Conservation (phyloP, 2,888 invertebrate species). For the Asteroscopus sphinx region DNA sequence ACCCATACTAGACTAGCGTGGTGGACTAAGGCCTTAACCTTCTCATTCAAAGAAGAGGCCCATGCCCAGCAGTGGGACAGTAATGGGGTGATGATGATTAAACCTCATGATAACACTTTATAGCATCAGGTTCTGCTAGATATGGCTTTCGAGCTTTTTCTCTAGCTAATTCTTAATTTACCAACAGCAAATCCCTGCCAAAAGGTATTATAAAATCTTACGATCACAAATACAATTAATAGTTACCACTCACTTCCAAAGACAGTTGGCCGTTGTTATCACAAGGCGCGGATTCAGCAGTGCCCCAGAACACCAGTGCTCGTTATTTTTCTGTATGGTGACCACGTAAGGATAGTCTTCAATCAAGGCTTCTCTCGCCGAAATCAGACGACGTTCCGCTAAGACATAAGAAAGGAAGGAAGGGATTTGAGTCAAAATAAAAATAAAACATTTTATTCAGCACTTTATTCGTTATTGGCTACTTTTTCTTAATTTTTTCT, state of each 20-base stretch:
- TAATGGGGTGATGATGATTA: too few relatives aligned
- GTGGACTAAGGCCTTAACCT: too few relatives aligned
- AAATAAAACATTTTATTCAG: slow-evolving; percentile 30
- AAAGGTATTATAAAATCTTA: too few relatives aligned
- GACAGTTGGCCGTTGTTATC: slow-evolving; percentile 84
- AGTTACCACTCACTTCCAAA: slow-evolving; percentile 82
- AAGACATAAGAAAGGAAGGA: slow-evolving; percentile 52
- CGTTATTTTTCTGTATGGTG: slow-evolving; percentile 77
- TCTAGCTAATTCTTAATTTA: too few relatives aligned
- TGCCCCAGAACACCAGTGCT: slow-evolving; percentile 85
- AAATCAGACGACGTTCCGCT: slow-evolving; percentile 74
- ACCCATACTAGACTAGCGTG: too few relatives aligned
- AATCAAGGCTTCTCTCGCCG: slow-evolving; percentile 74
- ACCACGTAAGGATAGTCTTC: slow-evolving; percentile 82
- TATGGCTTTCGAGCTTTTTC: too few relatives aligned
- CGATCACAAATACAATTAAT: neutral
- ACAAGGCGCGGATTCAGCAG: slow-evolving; percentile 77
- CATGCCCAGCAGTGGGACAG: too few relatives aligned
- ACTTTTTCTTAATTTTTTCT: slow-evolving; percentile 15
- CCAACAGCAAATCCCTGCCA: too few relatives aligned
- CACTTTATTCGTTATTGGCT: slow-evolving; percentile 44
- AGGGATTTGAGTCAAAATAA: slow-evolving; percentile 52
- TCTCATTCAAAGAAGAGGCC: too few relatives aligned
- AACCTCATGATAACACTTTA: too few relatives aligned
- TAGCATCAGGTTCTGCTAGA: too few relatives aligned